phyloP scores from a whole-genome alignment of 2,888 invertebrate species.

The Camptogramma bilineatum region DNA sequence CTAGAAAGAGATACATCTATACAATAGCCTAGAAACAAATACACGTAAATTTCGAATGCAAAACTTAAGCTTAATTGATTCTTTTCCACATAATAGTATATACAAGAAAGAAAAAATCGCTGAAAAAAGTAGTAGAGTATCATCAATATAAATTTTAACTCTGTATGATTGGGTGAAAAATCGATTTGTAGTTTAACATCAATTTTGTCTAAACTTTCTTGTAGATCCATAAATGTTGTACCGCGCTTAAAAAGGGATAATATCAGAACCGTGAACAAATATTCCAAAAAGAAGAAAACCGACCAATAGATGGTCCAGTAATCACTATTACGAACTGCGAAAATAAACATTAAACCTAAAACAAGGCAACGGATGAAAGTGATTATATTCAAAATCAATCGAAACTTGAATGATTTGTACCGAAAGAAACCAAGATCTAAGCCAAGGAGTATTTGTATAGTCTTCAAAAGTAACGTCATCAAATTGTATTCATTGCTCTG shows the following conservation, averaged over 20 bases:
- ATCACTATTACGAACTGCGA: neutral
- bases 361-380: neutral
- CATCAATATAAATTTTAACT: neutral
- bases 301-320: neutral
- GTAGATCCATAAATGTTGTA: neutral
- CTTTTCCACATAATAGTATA: no score
- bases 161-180: neutral
- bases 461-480: neutral
- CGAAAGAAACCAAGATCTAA: neutral
- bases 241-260: neutral
- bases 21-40: neutral
- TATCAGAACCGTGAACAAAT: neutral
- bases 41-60: neutral
- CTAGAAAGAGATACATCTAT: neutral
- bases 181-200: neutral
- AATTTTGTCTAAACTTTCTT: neutral
- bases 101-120: neutral
- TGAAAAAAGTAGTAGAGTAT: neutral
- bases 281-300: neutral
- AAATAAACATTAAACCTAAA: neutral
- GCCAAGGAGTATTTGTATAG: neutral
- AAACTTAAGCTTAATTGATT: no score
- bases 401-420: neutral
- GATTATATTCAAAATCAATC: neutral
- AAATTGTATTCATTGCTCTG: neutral